Evolutionary conservation across 2,888 invertebrate genomes (phyloP).

Genomic region (Scaptodrosophila latifasciaeformis): DNA sequence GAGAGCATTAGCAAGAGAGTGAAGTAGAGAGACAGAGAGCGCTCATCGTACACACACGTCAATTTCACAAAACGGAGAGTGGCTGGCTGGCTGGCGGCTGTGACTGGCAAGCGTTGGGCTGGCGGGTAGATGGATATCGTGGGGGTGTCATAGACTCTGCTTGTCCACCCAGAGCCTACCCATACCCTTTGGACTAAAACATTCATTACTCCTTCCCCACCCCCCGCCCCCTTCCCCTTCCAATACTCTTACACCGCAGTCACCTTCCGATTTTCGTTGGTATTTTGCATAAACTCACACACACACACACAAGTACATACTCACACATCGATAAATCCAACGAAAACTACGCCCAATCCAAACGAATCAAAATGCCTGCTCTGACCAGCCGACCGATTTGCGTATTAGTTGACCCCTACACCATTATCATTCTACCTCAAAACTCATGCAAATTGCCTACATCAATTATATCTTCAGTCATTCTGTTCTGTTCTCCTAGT

Average conservation of each 20-base stretch:
- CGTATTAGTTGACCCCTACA: slow-evolving; percentile 43
- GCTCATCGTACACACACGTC: slow-evolving; percentile 61
- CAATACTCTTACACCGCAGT: slow-evolving; percentile 13
- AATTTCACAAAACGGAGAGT: slow-evolving; percentile 39
- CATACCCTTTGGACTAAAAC: too few relatives aligned
- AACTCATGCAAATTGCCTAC: too few relatives aligned
- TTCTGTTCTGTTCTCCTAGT: too few relatives aligned
- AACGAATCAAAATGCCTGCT: slow-evolving; percentile 2
- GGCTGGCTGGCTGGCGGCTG: slow-evolving; percentile 18
- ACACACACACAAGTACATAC: slow-evolving; percentile 1
- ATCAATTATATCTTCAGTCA: too few relatives aligned
- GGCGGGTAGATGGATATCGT: slow-evolving; percentile 32
- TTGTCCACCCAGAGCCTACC: too few relatives aligned
- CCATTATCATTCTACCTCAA: too few relatives aligned
- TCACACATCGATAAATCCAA: too few relatives aligned
- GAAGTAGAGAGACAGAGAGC: slow-evolving; percentile 36
- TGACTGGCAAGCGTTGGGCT: slow-evolving; percentile 7
- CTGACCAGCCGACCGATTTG: slow-evolving; percentile 38
- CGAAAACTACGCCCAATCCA: slow-evolving; percentile 27
- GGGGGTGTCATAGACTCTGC: slow-evolving; percentile 14
- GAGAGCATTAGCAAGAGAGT: slow-evolving; percentile 28
- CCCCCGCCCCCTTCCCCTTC: slow-evolving; percentile 2
- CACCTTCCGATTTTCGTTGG: too few relatives aligned
- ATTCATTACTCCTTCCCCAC: too few relatives aligned
- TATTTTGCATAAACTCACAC: too few relatives aligned